Base-by-base conservation (phyloP, 1,140 invertebrate genomes). In the Asbolus verrucosus region DNA sequence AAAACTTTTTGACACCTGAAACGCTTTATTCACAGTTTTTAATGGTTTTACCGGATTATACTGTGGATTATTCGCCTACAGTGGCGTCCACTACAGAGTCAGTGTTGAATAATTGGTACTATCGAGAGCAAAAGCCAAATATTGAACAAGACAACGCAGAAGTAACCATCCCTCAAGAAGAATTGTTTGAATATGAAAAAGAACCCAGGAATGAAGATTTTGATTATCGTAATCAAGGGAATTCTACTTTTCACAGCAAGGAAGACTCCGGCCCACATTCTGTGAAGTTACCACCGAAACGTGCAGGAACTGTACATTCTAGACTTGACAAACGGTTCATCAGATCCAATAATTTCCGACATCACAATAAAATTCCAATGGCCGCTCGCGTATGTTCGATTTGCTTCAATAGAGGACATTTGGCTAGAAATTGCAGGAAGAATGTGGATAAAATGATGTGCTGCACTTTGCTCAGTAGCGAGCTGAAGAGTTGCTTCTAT, bases 1-100 rank as follows among this genome's bases (percentile, higher is more conserved):
- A 59, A 19, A 71, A 73, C 61, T 75, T 70, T 21, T 36, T 73
- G 1, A 73, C 73, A 3, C 75, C 75, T 2, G 75, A 76, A 43
- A 67, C 67, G 13, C 65, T 76, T 6, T 76, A 72, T 63, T 43
- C 71, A 6, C 69, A 73, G 36, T 76, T 67, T 65, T 54, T 76
- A 14, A 60, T 38, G 1, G 71, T 70, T 6, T 60, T 71, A 68
- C 71, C 71, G 0, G 72, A 75, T 21, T 59, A 67, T 54, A 68
- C 67, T 6, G 19, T 70, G 6, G 24, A 65, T 16, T 60, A 71
- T 6, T 30, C 59, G 1, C 24, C 59, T 11, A 30, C 67, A 18
- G 46, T 16, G 15, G 19, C 15, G 18, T 11, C 59, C 9, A 59
- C 11, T 4, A 6, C 60, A 11, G 33, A 38, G 6, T 4, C 60